Evolutionary conservation across 2,888 invertebrate species (phyloP).

Genomic region (Glaucopsyche alexis): DNA sequence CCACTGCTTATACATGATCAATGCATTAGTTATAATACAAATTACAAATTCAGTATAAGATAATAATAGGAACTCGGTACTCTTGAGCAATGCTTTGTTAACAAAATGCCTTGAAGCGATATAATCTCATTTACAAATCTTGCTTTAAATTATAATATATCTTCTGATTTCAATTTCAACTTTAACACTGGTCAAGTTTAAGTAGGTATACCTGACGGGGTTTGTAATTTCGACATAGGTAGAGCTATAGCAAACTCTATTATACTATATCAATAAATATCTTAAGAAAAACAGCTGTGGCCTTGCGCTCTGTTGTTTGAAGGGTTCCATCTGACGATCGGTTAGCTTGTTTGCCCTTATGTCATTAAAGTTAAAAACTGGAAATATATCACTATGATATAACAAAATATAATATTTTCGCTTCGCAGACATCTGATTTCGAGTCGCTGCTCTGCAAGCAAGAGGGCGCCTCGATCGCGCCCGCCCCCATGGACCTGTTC

Average conservation of each 20-base stretch:
- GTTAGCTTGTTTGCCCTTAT: background rate
- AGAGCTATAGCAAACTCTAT: background rate
- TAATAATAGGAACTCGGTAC: conserved; percentile 15
- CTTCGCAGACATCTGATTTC: conserved; percentile 85
- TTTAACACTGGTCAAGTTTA: conserved; percentile 10
- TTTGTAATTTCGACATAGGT: background rate
- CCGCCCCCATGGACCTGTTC: conserved; percentile 80
- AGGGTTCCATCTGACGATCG: background rate
- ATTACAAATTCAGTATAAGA: conserved; percentile 18
- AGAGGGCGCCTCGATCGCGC: conserved; percentile 83
- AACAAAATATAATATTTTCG: background rate
- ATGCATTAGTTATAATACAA: conserved; percentile 4
- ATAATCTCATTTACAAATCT: conserved; percentile 17
- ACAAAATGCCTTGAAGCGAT: conserved; percentile 10
- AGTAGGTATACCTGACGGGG: too few species aligned
- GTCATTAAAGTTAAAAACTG: background rate
- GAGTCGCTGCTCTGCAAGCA: conserved; percentile 89
- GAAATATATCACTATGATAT: background rate
- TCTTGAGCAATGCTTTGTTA: conserved; percentile 16
- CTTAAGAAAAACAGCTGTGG: background rate
- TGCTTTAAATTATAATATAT: conserved; percentile 12
- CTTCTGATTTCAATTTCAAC: conserved; percentile 12
- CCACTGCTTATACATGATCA: too few species aligned
- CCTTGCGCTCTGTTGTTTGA: background rate
- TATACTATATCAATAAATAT: too few species aligned